Conservation (phyloP, 2,113 vertebrate genomes). For the Vulpes ferrilata region DNA sequence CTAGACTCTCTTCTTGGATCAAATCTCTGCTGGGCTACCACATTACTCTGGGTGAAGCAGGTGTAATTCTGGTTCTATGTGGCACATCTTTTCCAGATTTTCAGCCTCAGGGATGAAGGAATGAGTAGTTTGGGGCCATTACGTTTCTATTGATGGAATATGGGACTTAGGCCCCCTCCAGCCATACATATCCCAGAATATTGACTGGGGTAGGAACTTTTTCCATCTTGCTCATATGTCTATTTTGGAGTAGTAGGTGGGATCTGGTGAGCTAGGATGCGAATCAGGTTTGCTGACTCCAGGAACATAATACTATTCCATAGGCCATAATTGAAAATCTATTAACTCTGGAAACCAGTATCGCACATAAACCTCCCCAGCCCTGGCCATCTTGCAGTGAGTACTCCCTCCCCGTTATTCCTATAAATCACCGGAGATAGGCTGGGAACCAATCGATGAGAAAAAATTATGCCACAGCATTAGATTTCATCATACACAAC, state of each 20-base stretch:
- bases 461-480: slow-evolving; percentile 86
- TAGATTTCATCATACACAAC: slow-evolving; percentile 86
- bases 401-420: slow-evolving; percentile 66
- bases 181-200: neutral
- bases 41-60: neutral
- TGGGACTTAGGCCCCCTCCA: neutral
- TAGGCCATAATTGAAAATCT: slow-evolving; percentile 79
- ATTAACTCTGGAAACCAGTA: slow-evolving; percentile 80
- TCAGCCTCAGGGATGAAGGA: neutral
- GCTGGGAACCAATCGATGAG: slow-evolving; percentile 84
- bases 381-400: slow-evolving; percentile 67
- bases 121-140: neutral
- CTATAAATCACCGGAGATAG: slow-evolving; percentile 86
- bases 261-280: slow-evolving; percentile 5
- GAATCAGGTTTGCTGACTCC: slow-evolving; percentile 31
- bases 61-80: neutral
- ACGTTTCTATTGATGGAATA: neutral
- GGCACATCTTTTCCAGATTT: slow-evolving; percentile 4
- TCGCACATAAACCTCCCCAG: slow-evolving; percentile 77
- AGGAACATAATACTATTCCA: slow-evolving; percentile 15
- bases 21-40: neutral
- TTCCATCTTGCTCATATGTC: neutral
- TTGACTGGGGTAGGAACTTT: neutral
- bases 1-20: slow-evolving; percentile 2
- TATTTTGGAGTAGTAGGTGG: neutral